Percentiles rank a stretch among this genome's conserved stretches.
Conservation (phyloP, 2,113 vertebrate species). For the Baryphthengus martii region DNA sequence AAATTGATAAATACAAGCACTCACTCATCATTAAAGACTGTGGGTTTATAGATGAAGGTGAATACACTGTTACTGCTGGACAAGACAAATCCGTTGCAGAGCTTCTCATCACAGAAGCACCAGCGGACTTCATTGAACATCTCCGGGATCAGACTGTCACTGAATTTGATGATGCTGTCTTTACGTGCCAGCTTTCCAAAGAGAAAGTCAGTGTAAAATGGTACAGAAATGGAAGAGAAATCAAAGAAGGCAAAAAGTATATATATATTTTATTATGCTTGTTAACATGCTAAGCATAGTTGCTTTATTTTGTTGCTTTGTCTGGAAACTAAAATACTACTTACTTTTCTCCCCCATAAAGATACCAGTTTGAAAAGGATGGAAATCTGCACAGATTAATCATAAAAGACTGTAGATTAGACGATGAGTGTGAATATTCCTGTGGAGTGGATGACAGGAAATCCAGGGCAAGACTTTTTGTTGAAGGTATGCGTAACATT, state of each 20-base stretch:
- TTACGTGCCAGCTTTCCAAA: conserved; percentile 91
- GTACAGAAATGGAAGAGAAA: conserved; percentile 93
- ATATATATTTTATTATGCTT: background rate
- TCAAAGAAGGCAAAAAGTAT: conserved; percentile 92
- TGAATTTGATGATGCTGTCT: conserved; percentile 95
- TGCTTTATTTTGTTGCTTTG: background rate
- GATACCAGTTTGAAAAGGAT: conserved; percentile 93
- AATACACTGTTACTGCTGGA: conserved; percentile 88
- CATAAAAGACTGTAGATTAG: conserved; percentile 90
- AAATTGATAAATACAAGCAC: conserved; percentile 90
- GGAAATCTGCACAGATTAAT: conserved; percentile 85
- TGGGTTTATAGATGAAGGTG: conserved; percentile 90
- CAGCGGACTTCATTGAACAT: conserved; percentile 88
- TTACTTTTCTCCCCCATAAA: conserved; percentile 47
- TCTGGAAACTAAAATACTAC: conserved; percentile 7
- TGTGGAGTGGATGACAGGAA: conserved; percentile 94
- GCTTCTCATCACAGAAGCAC: conserved; percentile 94
- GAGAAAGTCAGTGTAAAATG: conserved; percentile 92
- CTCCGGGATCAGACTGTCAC: conserved; percentile 93
- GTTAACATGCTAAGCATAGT: background rate
- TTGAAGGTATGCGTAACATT: conserved; percentile 82
- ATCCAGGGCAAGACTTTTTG: conserved; percentile 93
- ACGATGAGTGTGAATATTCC: conserved; percentile 97
- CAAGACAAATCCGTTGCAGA: conserved; percentile 90
- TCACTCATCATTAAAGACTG: conserved; percentile 93